These are phyloP conservation scores for Phortica okadai DNA, from an alignment of 2,888 invertebrate species.

Conservation along the genomic window DNA sequence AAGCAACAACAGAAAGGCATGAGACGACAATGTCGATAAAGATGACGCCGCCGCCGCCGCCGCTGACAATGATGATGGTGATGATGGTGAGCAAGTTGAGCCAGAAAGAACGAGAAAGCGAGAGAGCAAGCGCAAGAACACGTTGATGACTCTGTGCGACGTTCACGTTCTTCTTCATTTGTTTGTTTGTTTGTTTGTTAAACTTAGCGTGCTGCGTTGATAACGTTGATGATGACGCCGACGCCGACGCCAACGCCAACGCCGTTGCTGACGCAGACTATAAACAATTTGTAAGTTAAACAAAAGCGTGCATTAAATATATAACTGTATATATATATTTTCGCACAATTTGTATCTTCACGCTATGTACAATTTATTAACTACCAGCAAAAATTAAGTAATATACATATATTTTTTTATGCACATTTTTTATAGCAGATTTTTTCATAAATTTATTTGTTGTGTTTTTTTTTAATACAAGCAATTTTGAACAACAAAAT, in stretches of 20 bases:
- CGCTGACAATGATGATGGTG: background rate
- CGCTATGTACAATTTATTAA: no score
- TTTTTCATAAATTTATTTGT: no score
- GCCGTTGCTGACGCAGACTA: constrained; percentile 2
- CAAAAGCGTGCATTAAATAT: constrained; percentile 12
- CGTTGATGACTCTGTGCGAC: background rate
- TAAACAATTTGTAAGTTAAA: constrained; percentile 28
- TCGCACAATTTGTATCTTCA: no score
- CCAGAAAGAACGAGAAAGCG: background rate
- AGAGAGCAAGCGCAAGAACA: background rate
- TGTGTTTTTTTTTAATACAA: no score
- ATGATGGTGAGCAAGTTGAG: background rate
- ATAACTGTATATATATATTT: background rate
- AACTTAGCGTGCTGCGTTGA: background rate
- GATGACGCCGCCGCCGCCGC: background rate
- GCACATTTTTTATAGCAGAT: no score
- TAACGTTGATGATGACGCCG: background rate
- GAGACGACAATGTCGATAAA: background rate
- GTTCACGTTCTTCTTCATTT: background rate
- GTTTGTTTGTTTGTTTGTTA: constrained; percentile 11
- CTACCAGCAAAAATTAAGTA: no score
- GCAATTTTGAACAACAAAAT: no score
- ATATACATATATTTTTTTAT: no score
- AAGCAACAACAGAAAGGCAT: background rate
- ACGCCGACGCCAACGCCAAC: background rate